Evolutionary conservation across 1,140 invertebrate species (phyloP).

Genomic region (Lucilia sericata): DNA sequence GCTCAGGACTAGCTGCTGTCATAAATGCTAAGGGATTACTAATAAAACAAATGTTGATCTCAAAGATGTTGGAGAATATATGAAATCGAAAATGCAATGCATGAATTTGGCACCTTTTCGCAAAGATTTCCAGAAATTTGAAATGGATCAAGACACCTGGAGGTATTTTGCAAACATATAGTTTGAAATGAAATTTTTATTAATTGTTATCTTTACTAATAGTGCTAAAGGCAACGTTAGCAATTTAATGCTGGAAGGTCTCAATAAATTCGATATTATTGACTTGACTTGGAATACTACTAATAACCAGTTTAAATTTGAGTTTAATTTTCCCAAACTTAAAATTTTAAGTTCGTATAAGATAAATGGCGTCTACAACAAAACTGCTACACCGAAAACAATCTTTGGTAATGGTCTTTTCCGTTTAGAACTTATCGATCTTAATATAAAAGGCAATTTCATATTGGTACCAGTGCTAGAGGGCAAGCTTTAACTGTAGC

Average conservation of each 20-base stretch:
- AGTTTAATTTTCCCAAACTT: slow-evolving; percentile 56
- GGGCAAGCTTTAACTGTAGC: slow-evolving; percentile 48
- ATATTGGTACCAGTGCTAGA: slow-evolving; percentile 52
- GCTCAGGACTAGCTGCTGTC: background rate
- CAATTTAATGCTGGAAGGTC: slow-evolving; percentile 53
- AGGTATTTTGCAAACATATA: background rate
- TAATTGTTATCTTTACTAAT: background rate
- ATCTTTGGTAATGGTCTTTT: slow-evolving; percentile 57
- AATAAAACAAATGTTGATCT: slow-evolving; percentile 61
- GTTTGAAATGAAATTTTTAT: background rate
- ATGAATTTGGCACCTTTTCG: slow-evolving; percentile 56
- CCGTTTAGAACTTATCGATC: slow-evolving; percentile 53
- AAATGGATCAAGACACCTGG: slow-evolving; percentile 27
- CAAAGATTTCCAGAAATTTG: slow-evolving; percentile 50
- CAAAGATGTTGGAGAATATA: slow-evolving; percentile 59
- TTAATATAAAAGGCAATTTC: slow-evolving; percentile 59
- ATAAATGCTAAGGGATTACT: background rate
- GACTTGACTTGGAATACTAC: slow-evolving; percentile 58
- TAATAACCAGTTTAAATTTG: slow-evolving; percentile 52
- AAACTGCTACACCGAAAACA: slow-evolving; percentile 49
- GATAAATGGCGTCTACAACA: slow-evolving; percentile 49
- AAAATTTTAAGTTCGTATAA: slow-evolving; percentile 55
- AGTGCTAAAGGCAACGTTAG: slow-evolving; percentile 58
- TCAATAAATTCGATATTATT: slow-evolving; percentile 58
- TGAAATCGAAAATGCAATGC: slow-evolving; percentile 61